Base-by-base conservation (phyloP, 1,140 invertebrate genomes). In the Dinothrombium tinctorium region DNA sequence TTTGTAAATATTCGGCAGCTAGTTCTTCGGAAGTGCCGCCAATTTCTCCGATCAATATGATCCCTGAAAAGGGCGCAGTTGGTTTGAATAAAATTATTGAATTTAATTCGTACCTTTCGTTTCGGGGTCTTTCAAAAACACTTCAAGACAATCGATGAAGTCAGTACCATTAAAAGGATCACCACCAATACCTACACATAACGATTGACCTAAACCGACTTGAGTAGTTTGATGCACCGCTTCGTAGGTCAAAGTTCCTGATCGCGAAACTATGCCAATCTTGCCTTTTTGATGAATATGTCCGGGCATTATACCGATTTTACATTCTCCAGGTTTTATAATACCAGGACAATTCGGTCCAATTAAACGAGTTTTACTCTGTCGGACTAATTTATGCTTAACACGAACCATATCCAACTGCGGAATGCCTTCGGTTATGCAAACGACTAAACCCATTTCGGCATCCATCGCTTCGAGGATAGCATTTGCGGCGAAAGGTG, bases 101-200 rank as follows among this genome's bases (percentile, higher is more conserved):
- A 19, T 42, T 37, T 20, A 6, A 20, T 14, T 21, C 19, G 33
- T 50, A 63, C 64, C 65, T 55, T 83, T 75, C 15, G 87, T 95
- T 24, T 81, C 67, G 19, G 80, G 73, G 61, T 96, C 90, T 41
- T 76, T 71, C 4, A 99, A 62, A 60, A 99, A 98, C 21, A 95
- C 78, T 58, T 98, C 87, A 29, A 99, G 62, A 56, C 90, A 98
- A 58, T 99, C 94, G 54, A 99, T 94, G 57, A 99, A 99, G 56
- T 99, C 87, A 23, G 94, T 99, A 36, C 94, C 94, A 58, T 98
- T 98, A 65, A 99, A 99, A 8, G 94, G 94, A 73, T 99, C 94
- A 45, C 94, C 94, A 49, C 94, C 94, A 61, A 99, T 99, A 45
- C 94, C 94, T 37, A 99, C 72, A 60, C 92, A 98, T 2, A 98